These are phyloP conservation scores for Argyresthia goedartella DNA, from an alignment of 2,888 invertebrate genomes.

Conservation along the genomic window DNA sequence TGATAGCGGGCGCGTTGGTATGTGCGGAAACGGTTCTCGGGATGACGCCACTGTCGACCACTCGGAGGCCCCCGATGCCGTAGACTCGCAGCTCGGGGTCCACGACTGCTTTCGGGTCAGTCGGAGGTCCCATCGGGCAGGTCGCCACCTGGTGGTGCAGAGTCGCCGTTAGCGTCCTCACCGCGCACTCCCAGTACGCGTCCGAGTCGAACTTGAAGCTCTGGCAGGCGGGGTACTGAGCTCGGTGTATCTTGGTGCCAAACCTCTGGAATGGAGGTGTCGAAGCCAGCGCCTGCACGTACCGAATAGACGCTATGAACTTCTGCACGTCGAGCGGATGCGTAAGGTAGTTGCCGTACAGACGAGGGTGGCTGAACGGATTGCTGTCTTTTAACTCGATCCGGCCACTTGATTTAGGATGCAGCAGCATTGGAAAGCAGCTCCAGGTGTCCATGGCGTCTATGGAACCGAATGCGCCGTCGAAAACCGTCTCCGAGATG, in stretches of 20 bases:
- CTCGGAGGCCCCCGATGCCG: conserved; percentile 55
- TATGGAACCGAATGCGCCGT: conserved; percentile 49
- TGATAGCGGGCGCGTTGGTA: conserved; percentile 67
- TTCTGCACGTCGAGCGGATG: conserved; percentile 74
- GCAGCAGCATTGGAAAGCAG: conserved; percentile 73
- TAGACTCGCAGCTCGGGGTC: conserved; percentile 68
- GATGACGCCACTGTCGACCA: conserved; percentile 67
- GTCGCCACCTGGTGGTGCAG: conserved; percentile 77
- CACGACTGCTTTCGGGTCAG: conserved; percentile 73
- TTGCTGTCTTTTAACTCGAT: conserved; percentile 74
- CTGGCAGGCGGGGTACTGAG: conserved; percentile 73
- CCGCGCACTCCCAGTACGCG: conserved; percentile 76
- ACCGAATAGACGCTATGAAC: conserved; percentile 71
- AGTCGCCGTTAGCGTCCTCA: conserved; percentile 71
- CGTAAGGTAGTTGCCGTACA: conserved; percentile 78
- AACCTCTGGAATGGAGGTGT: conserved; percentile 63
- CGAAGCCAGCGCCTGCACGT: conserved; percentile 52
- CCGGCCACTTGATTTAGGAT: conserved; percentile 78
- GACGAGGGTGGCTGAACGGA: conserved; percentile 74
- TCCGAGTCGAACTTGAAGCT: conserved; percentile 59
- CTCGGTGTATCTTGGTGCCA: conserved; percentile 62
- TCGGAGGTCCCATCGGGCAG: conserved; percentile 74
- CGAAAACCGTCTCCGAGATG: conserved; percentile 48
- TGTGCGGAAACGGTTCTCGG: conserved; percentile 66
- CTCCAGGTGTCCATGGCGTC: conserved; percentile 61